Conservation (phyloP, 2,113 vertebrate genomes). For the Amphiprion percula region DNA sequence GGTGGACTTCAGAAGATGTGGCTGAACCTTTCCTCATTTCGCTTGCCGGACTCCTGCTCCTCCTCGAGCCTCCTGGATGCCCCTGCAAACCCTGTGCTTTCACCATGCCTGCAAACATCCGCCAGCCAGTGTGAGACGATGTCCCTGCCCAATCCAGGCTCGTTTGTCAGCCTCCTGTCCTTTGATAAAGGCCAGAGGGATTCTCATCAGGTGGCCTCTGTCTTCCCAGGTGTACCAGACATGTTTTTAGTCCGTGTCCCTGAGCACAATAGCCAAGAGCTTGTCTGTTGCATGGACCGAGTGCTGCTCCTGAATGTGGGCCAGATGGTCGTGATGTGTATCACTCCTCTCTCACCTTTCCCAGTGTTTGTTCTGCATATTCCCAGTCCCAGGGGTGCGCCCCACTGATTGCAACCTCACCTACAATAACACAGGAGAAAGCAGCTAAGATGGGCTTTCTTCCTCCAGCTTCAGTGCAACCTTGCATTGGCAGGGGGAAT, state of each 20-base stretch:
- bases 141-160: constrained; percentile 83
- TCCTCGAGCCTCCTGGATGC: constrained; percentile 81
- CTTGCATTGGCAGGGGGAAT: constrained; percentile 59
- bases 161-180: constrained; percentile 77
- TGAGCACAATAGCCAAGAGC: constrained; percentile 82
- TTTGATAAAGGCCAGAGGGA: constrained; percentile 71
- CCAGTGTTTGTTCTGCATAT: constrained; percentile 39
- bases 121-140: constrained; percentile 82
- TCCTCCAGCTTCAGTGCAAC: constrained; percentile 55
- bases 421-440: constrained; percentile 77
- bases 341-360: constrained; percentile 9
- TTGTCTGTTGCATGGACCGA: constrained; percentile 54
- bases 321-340: constrained; percentile 67
- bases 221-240: constrained; percentile 74
- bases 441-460: constrained; percentile 57
- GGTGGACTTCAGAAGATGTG: constrained; percentile 83
- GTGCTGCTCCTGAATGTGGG: constrained; percentile 37
- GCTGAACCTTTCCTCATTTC: constrained; percentile 85
- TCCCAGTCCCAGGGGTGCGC: constrained; percentile 40
- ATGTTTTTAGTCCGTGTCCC: constrained; percentile 76
- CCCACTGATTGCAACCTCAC: constrained; percentile 71
- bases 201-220: constrained; percentile 76
- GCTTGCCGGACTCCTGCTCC: constrained; percentile 78
- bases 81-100: constrained; percentile 73
- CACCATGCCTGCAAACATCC: constrained; percentile 76